Evolutionary conservation across 2,797 vertebrate species (phyloP).

Genomic region (Sphenodon punctatus): DNA sequence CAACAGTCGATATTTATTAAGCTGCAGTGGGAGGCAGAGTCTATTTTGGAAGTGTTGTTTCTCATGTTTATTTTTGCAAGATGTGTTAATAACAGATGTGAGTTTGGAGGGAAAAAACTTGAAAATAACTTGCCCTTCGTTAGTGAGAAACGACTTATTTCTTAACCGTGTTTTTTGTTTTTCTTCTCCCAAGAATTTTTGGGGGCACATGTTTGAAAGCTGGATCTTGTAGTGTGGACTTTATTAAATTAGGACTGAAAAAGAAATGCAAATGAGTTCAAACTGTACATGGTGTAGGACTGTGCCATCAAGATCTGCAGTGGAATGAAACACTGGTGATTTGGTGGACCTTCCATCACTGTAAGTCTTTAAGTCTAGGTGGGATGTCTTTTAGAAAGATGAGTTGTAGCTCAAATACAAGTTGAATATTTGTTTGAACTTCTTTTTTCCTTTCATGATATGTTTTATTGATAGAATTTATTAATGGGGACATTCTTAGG

Average conservation of each 20-base stretch:
- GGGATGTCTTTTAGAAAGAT: too few relatives aligned
- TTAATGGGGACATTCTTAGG: too few relatives aligned
- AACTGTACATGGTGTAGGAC: conserved; percentile 1
- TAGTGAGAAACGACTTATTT: neutral
- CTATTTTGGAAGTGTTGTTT: conserved; percentile 20
- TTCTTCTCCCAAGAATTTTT: neutral
- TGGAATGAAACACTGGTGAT: conserved; percentile 1
- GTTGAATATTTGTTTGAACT: neutral
- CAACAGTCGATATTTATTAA: conserved; percentile 21
- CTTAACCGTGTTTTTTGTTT: neutral
- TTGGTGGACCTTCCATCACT: neutral
- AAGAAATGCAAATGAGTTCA: conserved; percentile 8
- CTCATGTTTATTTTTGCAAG: conserved; percentile 18
- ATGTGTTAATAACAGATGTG: conserved; percentile 22
- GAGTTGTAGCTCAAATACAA: too few relatives aligned
- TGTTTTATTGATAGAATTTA: too few relatives aligned
- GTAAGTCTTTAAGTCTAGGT: too few relatives aligned
- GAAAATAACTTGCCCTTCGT: neutral
- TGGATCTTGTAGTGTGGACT: neutral
- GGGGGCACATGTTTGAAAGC: too few relatives aligned
- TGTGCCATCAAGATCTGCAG: neutral
- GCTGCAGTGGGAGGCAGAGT: conserved; percentile 17
- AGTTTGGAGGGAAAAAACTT: conserved; percentile 16
- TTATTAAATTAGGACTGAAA: conserved; percentile 24
- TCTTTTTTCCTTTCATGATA: too few relatives aligned